phyloP scores from a whole-genome alignment of 2,797 vertebrate genomes.

The Smutsia gigantea region DNA sequence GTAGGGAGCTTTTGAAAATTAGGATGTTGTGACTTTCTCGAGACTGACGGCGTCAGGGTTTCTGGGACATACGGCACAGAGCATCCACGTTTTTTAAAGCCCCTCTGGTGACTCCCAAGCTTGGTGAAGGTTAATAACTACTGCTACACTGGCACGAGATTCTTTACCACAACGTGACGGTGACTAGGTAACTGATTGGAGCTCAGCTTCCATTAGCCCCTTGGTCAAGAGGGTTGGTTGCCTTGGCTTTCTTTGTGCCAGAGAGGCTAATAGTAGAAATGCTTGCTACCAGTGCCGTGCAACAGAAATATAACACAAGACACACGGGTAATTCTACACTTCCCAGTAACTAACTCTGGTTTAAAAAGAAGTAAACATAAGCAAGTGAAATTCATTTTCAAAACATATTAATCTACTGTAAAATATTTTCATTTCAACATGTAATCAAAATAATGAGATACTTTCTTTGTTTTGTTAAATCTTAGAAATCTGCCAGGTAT shows the following conservation, averaged over 20 bases:
- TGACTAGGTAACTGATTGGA: background rate
- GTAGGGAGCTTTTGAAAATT: background rate
- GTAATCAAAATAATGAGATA: background rate
- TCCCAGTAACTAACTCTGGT: background rate
- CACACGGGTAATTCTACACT: background rate
- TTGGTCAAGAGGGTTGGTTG: background rate
- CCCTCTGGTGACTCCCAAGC: background rate
- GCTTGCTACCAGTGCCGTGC: background rate
- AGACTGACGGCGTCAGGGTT: background rate
- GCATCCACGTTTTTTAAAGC: background rate
- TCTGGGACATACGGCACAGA: background rate
- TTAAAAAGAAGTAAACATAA: background rate
- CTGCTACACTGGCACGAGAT: background rate
- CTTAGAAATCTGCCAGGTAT: background rate
- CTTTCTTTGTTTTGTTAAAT: background rate
- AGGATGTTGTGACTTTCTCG: background rate
- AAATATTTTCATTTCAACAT: background rate
- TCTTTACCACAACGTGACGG: background rate
- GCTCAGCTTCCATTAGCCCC: background rate
- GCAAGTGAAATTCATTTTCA: slow-evolving; percentile 13
- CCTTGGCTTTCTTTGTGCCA: background rate
- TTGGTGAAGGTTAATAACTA: background rate
- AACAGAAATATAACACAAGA: background rate
- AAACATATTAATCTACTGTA: background rate
- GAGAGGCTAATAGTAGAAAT: background rate